phyloP scores from a whole-genome alignment of 2,888 invertebrate species.

The Vandiemenella viatica region DNA sequence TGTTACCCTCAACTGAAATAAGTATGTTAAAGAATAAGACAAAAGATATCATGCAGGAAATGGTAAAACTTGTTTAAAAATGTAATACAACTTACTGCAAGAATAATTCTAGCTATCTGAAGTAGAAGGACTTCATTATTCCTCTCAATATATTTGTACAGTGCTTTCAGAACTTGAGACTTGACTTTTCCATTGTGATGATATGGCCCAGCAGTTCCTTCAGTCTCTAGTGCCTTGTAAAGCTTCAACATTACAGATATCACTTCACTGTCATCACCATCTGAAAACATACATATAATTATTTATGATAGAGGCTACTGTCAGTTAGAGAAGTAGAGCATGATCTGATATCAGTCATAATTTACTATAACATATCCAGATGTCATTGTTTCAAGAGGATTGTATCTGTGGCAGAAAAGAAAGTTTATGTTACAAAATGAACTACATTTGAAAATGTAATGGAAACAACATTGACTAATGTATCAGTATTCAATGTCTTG shows the following conservation, averaged over 20 bases:
- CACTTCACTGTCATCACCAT: slow-evolving; percentile 14
- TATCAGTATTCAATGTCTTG: too few species aligned
- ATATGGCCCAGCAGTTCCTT: slow-evolving; percentile 15
- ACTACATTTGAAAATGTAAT: too few species aligned
- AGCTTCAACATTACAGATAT: slow-evolving; percentile 14
- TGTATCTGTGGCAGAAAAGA: too few species aligned
- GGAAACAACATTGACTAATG: too few species aligned
- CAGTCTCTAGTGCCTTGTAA: slow-evolving; percentile 23
- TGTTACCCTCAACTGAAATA: slow-evolving; percentile 57
- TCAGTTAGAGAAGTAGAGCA: too few species aligned
- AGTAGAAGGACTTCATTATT: slow-evolving; percentile 54
- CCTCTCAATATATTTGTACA: slow-evolving; percentile 60
- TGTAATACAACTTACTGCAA: slow-evolving; percentile 43
- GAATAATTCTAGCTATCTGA: slow-evolving; percentile 55
- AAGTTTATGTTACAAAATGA: too few species aligned
- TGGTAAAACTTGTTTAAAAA: too few species aligned
- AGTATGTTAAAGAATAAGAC: slow-evolving; percentile 1
- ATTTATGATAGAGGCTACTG: too few species aligned
- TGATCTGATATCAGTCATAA: too few species aligned
- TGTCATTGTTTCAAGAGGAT: too few species aligned
- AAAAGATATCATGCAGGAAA: too few species aligned
- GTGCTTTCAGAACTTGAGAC: slow-evolving; percentile 44
- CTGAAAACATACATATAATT: slow-evolving; percentile 9
- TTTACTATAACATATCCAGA: too few species aligned
- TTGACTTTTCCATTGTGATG: slow-evolving; percentile 32